Percentiles rank a stretch among this genome's conserved stretches.
Conservation (phyloP, 2,113 vertebrate genomes). For the Microtus pennsylvanicus region DNA sequence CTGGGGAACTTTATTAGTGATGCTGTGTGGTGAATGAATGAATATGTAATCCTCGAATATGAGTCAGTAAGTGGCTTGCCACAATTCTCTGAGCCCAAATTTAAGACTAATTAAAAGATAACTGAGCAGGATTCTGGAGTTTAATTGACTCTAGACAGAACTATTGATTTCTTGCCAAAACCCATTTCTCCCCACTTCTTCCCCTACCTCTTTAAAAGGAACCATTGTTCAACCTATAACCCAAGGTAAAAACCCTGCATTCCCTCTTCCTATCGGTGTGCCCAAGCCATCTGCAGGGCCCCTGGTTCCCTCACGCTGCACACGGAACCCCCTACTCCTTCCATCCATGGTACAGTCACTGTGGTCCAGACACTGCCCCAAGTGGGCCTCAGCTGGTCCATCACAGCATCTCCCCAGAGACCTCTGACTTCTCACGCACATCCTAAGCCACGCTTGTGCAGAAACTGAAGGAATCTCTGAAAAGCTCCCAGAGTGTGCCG, state of each 20-base stretch:
- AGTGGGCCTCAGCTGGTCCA: background rate
- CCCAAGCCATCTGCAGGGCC: background rate
- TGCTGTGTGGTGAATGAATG: background rate
- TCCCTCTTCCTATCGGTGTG: background rate
- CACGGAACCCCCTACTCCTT: background rate
- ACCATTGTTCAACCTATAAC: background rate
- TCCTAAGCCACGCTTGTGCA: background rate
- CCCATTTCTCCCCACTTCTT: constrained; percentile 19
- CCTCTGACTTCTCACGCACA: background rate
- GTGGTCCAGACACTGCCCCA: background rate
- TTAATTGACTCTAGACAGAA: constrained; percentile 54
- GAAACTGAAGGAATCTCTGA: background rate
- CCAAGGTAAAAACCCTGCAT: background rate
- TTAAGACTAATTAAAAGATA: constrained; percentile 70
- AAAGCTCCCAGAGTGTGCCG: background rate
- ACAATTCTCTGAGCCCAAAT: constrained; percentile 43
- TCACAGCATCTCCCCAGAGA: background rate
- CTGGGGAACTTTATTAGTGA: background rate
- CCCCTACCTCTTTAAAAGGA: background rate
- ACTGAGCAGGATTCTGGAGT: constrained; percentile 42
- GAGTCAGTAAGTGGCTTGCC: constrained; percentile 35
- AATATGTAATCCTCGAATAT: constrained; percentile 7
- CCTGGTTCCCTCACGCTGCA: background rate
- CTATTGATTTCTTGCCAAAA: constrained; percentile 34
- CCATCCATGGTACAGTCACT: background rate